Percentiles rank a stretch among this genome's conserved stretches.
phyloP scores from a whole-genome alignment of 1,140 invertebrate genomes.

The Drosophila truncata region DNA sequence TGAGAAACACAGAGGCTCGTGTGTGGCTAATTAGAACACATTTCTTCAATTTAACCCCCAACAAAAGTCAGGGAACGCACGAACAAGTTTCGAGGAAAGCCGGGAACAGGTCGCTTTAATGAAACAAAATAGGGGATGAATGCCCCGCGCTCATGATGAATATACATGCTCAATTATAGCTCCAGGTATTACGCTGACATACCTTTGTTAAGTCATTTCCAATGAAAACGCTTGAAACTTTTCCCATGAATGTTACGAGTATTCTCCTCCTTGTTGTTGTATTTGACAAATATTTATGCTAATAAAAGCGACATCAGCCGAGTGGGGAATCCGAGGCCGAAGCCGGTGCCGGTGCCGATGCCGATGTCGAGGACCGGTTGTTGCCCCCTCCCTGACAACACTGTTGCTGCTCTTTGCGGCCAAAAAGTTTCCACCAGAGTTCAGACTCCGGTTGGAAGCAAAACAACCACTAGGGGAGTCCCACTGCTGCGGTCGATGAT shows the following conservation, averaged over 20 bases:
- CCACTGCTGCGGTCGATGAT: slow-evolving; percentile 43
- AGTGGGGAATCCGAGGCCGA: slow-evolving; percentile 4
- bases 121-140: slow-evolving; percentile 57
- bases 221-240: slow-evolving; percentile 76
- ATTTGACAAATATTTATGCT: slow-evolving; percentile 82
- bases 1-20: slow-evolving; percentile 33
- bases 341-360: not conserved
- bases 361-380: not conserved
- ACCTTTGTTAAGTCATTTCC: slow-evolving; percentile 73
- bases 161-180: slow-evolving; percentile 24
- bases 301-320: slow-evolving; percentile 66
- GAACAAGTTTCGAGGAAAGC: slow-evolving; percentile 26
- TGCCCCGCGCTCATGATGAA: slow-evolving; percentile 10
- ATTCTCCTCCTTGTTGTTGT: slow-evolving; percentile 54
- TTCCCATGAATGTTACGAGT: slow-evolving; percentile 67
- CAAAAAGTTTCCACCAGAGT: slow-evolving; percentile 42
- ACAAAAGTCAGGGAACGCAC: slow-evolving; percentile 40
- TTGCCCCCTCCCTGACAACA: slow-evolving; percentile 34
- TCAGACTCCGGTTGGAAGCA: slow-evolving; percentile 30
- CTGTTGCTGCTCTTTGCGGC: slow-evolving; percentile 47
- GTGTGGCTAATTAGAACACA: slow-evolving; percentile 81
- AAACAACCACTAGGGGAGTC: slow-evolving; percentile 33
- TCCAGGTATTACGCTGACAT: slow-evolving; percentile 28
- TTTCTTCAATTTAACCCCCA: slow-evolving; percentile 79
- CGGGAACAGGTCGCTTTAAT: slow-evolving; percentile 61